Percentiles rank a stretch among this genome's conserved stretches.
phyloP scores from a whole-genome alignment of 2,888 invertebrate species.

The Macropis europaea region DNA sequence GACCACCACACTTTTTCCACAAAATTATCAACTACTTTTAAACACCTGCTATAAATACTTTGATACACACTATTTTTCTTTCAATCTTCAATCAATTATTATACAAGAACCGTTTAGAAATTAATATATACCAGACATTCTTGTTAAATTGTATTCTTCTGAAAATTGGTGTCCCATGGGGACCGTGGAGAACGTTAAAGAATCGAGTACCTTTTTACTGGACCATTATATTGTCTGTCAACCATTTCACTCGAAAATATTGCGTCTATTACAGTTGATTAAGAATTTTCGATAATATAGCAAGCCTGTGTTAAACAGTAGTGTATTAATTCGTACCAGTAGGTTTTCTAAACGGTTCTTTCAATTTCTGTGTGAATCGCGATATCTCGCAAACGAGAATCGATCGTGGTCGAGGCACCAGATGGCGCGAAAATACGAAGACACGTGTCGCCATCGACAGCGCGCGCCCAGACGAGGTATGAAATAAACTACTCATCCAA shows the following conservation, averaged over 20 bases:
- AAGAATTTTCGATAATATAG: background rate
- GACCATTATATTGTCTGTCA: no score
- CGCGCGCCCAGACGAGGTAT: no score
- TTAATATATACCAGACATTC: background rate
- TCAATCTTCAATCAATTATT: no score
- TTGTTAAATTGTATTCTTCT: background rate
- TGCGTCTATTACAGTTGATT: background rate
- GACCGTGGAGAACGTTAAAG: no score
- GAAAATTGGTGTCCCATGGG: background rate
- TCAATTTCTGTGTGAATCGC: background rate
- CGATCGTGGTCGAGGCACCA: background rate
- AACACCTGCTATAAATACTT: no score
- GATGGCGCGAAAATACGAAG: slow-evolving; percentile 14
- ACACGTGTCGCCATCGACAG: slow-evolving; percentile 37
- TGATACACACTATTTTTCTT: no score
- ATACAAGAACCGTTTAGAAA: background rate
- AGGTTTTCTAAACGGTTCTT: background rate
- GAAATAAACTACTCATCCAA: no score
- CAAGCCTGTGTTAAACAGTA: no score
- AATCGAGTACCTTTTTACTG: no score
- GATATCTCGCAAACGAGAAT: background rate
- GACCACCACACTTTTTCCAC: background rate
- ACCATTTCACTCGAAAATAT: background rate
- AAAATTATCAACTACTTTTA: no score
- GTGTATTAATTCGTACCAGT: background rate